Conservation (phyloP, 2,113 vertebrate species). For the Odocoileus virginianus region DNA sequence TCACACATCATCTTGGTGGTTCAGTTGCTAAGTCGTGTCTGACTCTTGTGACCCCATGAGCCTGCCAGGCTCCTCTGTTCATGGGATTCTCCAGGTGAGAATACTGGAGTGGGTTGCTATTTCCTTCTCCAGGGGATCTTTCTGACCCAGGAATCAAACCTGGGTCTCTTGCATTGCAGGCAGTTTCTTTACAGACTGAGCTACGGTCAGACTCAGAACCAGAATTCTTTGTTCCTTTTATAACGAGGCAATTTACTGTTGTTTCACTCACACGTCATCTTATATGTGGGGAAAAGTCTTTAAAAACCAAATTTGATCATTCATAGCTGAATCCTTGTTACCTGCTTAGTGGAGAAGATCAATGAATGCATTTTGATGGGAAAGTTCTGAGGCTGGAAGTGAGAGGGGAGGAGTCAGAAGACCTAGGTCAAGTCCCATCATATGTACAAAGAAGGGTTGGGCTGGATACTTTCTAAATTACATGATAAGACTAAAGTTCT, state of each 20-base stretch:
- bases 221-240: neutral
- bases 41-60: neutral
- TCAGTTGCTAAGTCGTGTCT: neutral
- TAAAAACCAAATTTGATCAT: neutral
- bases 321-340: neutral
- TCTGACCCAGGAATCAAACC: neutral
- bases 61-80: neutral
- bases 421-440: neutral
- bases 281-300: neutral
- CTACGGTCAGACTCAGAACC: neutral
- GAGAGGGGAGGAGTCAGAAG: neutral
- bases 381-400: neutral
- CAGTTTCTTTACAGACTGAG: neutral
- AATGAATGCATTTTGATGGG: neutral
- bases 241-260: neutral
- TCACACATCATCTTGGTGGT: neutral
- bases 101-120: neutral
- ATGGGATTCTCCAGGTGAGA: neutral
- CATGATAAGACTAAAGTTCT: neutral
- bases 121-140: neutral
- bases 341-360: neutral
- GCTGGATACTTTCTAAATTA: neutral
- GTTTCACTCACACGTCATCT: neutral
- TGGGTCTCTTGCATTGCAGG: neutral
- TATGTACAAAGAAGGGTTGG: neutral